Evolutionary conservation across 2,888 invertebrate species (phyloP).

Genomic region (Mesorhabditis sp.): DNA sequence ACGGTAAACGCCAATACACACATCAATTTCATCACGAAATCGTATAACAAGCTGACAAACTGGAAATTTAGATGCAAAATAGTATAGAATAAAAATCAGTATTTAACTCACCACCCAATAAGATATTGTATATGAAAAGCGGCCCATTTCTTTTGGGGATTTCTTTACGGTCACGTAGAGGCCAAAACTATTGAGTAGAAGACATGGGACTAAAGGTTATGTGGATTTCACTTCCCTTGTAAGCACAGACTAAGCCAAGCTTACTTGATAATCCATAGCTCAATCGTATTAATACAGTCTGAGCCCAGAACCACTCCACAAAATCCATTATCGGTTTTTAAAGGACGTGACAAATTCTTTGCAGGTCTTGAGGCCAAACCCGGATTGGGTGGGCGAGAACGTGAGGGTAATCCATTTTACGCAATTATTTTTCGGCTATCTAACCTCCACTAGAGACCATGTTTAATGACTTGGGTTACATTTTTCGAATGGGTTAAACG

Average conservation of each 20-base stretch:
- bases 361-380: no score
- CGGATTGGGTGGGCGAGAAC: no score
- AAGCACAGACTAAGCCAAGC: not conserved
- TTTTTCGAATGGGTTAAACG: no score
- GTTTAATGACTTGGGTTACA: no score
- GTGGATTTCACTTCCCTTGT: no score
- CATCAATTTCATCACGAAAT: not conserved
- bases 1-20: not conserved
- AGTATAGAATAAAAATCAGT: no score
- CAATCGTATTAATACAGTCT: not conserved
- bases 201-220: not conserved
- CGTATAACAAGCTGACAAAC: not conserved
- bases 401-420: no score
- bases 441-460: no score
- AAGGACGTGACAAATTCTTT: no score
- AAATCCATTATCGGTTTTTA: not conserved
- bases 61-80: not conserved
- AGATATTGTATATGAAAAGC: not conserved
- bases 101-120: constrained; percentile 1
- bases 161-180: not conserved
- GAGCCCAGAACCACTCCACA: not conserved
- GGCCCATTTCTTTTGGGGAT: not conserved
- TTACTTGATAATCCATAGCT: not conserved
- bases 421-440: no score
- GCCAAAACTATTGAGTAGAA: not conserved